Conservation (phyloP, 2,113 vertebrate species). For the Seriola dumerili region DNA sequence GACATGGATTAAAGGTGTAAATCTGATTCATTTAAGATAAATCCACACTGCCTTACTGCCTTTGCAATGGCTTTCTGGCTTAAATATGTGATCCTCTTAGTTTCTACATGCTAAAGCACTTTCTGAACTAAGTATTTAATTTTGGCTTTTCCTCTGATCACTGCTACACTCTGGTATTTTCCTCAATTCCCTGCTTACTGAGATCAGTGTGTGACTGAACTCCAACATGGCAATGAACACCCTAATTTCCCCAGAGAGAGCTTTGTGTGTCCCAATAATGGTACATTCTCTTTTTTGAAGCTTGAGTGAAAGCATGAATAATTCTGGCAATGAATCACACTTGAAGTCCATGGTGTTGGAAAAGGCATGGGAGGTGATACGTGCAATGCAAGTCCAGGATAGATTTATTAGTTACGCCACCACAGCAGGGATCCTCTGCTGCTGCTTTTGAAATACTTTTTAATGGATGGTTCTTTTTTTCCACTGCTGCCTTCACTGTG, state of each 20-base stretch:
- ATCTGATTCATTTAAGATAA: constrained; percentile 40
- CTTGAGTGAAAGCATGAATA: constrained; percentile 49
- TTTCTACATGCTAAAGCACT: constrained; percentile 31
- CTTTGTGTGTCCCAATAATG: constrained; percentile 34
- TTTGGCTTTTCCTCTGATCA: constrained; percentile 43
- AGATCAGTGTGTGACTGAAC: constrained; percentile 43
- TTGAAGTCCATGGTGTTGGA: constrained; percentile 19
- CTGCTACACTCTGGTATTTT: neutral
- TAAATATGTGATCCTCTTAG: constrained; percentile 34
- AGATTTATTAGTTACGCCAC: constrained; percentile 43
- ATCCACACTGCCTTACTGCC: constrained; percentile 11
- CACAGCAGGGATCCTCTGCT: constrained; percentile 8
- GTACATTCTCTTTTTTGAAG: constrained; percentile 43
- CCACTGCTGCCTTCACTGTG: neutral
- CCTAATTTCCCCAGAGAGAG: constrained; percentile 58
- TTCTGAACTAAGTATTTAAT: constrained; percentile 37
- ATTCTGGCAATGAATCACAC: constrained; percentile 33
- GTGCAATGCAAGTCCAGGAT: constrained; percentile 10
- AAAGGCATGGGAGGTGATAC: constrained; percentile 23
- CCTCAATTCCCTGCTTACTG: constrained; percentile 19
- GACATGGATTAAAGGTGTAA: constrained; percentile 19
- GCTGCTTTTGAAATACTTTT: constrained; percentile 33
- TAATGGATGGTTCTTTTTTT: constrained; percentile 10
- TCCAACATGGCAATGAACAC: constrained; percentile 38
- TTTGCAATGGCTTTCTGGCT: neutral